A percentile compares a stretch with the other conserved stretches of the same genome.
Evolutionary conservation across 2,113 vertebrate genomes (phyloP).

Genomic region (Leucoraja erinaceus): DNA sequence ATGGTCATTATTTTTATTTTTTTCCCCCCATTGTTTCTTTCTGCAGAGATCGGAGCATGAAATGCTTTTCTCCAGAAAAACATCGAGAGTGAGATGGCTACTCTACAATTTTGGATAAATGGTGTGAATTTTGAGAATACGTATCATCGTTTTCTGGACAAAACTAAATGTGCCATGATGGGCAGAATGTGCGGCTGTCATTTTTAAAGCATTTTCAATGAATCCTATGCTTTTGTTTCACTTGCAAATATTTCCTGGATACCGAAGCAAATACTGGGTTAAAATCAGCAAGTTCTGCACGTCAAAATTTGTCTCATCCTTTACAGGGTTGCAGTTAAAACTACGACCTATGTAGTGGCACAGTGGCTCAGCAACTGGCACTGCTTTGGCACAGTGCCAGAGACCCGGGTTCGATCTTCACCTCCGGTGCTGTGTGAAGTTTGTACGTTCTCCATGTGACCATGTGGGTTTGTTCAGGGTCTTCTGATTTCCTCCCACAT

Average conservation of each 20-base stretch:
- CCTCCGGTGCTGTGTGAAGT: no score
- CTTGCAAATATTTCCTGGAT: not conserved
- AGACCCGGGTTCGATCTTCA: no score
- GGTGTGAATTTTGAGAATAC: not conserved
- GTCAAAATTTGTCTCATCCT: not conserved
- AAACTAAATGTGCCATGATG: not conserved
- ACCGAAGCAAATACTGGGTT: not conserved
- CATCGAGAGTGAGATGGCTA: not conserved
- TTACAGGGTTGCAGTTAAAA: not conserved
- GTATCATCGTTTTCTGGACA: not conserved
- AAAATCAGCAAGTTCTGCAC: not conserved
- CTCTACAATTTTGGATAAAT: not conserved
- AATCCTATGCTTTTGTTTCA: not conserved
- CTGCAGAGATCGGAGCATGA: not conserved
- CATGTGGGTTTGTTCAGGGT: no score
- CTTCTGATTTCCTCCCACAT: no score
- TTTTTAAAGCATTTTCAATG: not conserved
- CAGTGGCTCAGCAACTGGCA: no score
- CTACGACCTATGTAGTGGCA: not conserved
- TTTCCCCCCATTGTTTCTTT: not conserved
- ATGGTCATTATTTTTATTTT: not conserved
- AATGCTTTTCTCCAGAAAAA: not conserved
- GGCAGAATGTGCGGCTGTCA: not conserved
- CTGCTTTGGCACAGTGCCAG: no score
- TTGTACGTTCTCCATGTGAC: no score